Evolutionary conservation across 2,888 invertebrate genomes (phyloP).

Genomic region (Pristionchus japonicus): DNA sequence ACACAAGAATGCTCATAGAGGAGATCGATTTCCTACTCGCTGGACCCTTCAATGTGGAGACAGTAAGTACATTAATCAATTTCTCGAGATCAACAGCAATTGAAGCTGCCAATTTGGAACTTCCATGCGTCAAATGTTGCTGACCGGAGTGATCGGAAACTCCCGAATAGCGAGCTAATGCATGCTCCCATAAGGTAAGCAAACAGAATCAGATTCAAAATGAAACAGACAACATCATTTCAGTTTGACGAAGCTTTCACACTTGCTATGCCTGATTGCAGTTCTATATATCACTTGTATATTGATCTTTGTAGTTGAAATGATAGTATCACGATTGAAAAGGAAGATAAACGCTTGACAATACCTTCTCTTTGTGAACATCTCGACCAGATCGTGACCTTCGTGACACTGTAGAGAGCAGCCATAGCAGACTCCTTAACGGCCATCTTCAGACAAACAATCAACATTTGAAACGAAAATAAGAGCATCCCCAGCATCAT

Average conservation of each 20-base stretch:
- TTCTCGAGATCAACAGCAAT: neutral
- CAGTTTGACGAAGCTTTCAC: neutral
- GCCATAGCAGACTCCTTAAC: conserved; percentile 91
- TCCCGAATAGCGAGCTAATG: neutral
- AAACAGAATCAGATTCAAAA: neutral
- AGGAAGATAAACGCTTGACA: neutral
- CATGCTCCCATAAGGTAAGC: neutral
- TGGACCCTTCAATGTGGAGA: neutral
- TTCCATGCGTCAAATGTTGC: neutral
- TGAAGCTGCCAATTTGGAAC: conserved; percentile 26
- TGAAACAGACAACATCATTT: neutral
- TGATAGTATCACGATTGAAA: neutral
- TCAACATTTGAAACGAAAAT: neutral
- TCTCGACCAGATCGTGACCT: conserved; percentile 92
- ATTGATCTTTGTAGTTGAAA: neutral
- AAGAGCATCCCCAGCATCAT: too few relatives aligned
- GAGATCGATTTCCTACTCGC: neutral
- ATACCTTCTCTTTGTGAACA: conserved; percentile 87
- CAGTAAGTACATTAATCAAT: neutral
- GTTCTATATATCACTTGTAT: neutral
- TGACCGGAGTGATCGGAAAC: neutral
- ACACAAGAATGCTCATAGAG: neutral
- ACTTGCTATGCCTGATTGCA: neutral
- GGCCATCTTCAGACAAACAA: neutral
- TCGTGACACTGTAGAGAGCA: conserved; percentile 95